phyloP scores from a whole-genome alignment of 2,888 invertebrate species.

The Tetragnatha montana region DNA sequence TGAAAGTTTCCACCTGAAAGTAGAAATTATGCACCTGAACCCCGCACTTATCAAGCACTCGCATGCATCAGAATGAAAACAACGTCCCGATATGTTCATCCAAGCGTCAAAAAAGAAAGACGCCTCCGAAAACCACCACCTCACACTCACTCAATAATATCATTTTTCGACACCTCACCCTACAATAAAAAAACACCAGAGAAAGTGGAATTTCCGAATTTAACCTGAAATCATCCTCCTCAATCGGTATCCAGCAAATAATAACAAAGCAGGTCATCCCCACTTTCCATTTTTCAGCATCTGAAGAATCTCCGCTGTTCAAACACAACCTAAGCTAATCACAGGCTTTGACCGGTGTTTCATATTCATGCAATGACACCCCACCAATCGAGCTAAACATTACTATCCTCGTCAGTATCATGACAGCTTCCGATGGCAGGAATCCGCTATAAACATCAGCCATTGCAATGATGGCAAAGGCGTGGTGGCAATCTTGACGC shows the following conservation, averaged over 20 bases:
- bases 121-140: neutral
- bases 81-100: neutral
- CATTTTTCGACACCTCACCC: neutral
- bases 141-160: neutral
- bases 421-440: slow-evolving; percentile 8
- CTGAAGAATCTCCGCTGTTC: slow-evolving; percentile 17
- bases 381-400: slow-evolving; percentile 36
- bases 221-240: neutral
- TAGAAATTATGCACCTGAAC: too few relatives aligned
- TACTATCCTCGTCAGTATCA: neutral
- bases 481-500: slow-evolving; percentile 60
- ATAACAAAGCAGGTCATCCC: neutral
- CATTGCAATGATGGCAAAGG: slow-evolving; percentile 36
- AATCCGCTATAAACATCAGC: slow-evolving; percentile 18
- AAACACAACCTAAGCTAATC: slow-evolving; percentile 27
- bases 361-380: slow-evolving; percentile 51
- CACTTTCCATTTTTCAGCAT: neutral
- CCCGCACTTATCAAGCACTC: too few relatives aligned
- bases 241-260: neutral
- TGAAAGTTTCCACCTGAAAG: too few relatives aligned
- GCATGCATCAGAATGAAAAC: too few relatives aligned
- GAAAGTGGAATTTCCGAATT: neutral
- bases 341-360: slow-evolving; percentile 36
- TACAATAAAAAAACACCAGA: neutral
- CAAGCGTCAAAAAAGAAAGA: neutral